Evolutionary conservation across 2,113 vertebrate species (phyloP).

Genomic region (Lepidothrix coronata): DNA sequence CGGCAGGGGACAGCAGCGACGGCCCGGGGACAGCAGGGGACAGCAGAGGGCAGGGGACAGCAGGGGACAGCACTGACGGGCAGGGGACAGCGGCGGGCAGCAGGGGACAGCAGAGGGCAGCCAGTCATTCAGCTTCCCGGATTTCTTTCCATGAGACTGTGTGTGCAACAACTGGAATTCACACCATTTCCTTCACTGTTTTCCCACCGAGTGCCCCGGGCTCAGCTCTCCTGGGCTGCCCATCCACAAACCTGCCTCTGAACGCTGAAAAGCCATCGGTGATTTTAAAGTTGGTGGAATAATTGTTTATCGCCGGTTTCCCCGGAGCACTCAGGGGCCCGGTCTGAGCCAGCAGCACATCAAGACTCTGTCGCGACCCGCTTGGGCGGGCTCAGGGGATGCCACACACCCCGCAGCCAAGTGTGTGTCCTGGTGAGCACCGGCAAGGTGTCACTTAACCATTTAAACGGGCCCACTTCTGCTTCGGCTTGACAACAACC

Average conservation of each 20-base stretch:
- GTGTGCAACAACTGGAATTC: neutral
- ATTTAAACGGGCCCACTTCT: rapidly evolving
- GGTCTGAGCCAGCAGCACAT: neutral
- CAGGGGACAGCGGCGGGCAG: neutral
- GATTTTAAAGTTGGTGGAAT: neutral
- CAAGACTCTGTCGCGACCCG: neutral
- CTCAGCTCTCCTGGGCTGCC: neutral
- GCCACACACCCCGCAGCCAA: neutral
- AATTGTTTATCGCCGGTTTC: neutral
- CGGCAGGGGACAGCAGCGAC: neutral
- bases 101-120: neutral
- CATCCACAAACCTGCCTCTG: neutral
- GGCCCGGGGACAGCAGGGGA: neutral
- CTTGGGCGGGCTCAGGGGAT: neutral
- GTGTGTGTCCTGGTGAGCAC: neutral
- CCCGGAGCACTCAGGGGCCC: neutral
- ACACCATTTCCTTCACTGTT: neutral
- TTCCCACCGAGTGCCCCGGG: neutral
- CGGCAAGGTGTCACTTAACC: rapidly evolving
- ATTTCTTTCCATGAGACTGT: rapidly evolving
- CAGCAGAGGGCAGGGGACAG: neutral
- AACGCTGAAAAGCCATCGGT: neutral
- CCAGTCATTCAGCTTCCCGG: neutral
- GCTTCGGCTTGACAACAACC: neutral
- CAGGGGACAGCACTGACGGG: neutral